Evolutionary conservation across 2,113 vertebrate species (phyloP), one percentile per base, ranked within the genome.

Genomic region (Gnathonemus echidnorhynchus): DNA sequence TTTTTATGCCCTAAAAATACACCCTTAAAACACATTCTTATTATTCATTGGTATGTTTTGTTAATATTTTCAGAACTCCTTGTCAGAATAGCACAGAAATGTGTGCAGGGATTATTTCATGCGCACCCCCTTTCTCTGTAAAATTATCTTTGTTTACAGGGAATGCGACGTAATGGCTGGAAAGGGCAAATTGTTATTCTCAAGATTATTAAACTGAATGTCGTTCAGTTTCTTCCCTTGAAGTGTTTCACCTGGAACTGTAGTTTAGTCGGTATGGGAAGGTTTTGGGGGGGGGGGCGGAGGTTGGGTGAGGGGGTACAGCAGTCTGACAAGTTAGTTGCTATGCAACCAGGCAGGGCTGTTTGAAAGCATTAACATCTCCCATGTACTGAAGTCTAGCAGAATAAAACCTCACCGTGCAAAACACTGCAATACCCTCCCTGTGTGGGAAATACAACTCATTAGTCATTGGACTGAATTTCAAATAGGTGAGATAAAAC

Each of bases 261-360:
- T 46, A 89, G 89, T 85, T 84, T 56, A 85, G 94, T 92, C 66
- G 49, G 92, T 94, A 77, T 88, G 86, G 89, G 89, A 90, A 90
- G 88, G 91, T 52, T 15, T 90, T 39, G 35, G 35, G 3, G 39
- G 39, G 39, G 77, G 88, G 90, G 85, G 86, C 0, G 89, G 89
- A 89, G 91, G 70, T 89, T 24, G 90, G 74, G 58, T 19, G 58
- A 50, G 46, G 80, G 56, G 86, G 62, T 90, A 87, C 0, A 77
- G 90, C 87, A 92, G 92, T 91, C 91, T 93, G 92, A 91, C 91
- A 94, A 93, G 92, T 94, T 94, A 95, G 96, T 96, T 96, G 96
- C 96, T 95, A 96, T 93, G 96, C 96, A 92, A 96, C 96, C 93
- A 96, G 94, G 94, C 94, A 93, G 93, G 90, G 93, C 94, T 94